Evolutionary conservation across 2,797 vertebrate species (phyloP).

Genomic region (Podargus strigoides): DNA sequence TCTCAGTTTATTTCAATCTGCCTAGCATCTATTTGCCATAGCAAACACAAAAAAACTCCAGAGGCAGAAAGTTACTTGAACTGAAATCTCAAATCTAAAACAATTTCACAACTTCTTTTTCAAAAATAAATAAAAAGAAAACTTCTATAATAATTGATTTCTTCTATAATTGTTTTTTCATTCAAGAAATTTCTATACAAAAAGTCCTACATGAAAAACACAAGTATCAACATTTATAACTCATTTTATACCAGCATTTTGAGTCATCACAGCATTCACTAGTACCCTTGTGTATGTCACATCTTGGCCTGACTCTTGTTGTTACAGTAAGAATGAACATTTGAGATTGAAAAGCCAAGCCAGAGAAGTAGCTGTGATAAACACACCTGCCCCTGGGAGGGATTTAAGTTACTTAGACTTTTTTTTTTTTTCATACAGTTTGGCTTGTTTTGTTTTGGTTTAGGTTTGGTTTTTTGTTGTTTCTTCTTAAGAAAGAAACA

Average conservation of each 20-base stretch:
- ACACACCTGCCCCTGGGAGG: background rate
- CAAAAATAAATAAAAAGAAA: background rate
- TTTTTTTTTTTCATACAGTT: background rate
- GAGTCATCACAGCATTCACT: background rate
- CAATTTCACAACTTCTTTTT: background rate
- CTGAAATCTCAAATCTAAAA: background rate
- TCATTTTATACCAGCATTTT: background rate
- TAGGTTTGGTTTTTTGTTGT: background rate
- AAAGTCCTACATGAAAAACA: background rate
- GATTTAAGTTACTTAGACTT: background rate
- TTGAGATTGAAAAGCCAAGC: background rate
- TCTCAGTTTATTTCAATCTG: background rate
- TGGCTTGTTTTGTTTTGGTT: too few species aligned
- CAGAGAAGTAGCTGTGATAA: background rate
- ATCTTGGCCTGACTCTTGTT: background rate
- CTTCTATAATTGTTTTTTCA: background rate
- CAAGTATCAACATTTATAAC: background rate
- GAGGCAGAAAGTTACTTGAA: background rate
- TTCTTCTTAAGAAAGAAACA: background rate
- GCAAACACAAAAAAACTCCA: background rate
- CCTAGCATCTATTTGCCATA: background rate
- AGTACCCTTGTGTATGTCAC: background rate
- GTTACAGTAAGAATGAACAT: background rate
- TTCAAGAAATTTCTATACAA: background rate
- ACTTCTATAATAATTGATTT: background rate